Evolutionary conservation across 2,113 vertebrate genomes (phyloP).

Genomic region (Sphaerodactylus townsendi): DNA sequence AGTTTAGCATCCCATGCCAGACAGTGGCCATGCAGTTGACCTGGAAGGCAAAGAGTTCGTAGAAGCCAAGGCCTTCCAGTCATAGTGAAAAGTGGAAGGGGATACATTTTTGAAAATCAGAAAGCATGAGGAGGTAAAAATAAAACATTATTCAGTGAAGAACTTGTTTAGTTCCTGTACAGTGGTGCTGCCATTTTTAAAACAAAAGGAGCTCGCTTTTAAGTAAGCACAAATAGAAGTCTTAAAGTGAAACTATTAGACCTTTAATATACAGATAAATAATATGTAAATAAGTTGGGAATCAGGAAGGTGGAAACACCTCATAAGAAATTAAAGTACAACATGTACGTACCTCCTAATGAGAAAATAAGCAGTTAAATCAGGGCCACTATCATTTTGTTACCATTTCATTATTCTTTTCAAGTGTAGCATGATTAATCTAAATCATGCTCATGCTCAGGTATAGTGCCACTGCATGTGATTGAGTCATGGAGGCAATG

Average conservation of each 20-base stretch:
- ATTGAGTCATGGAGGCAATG: background rate
- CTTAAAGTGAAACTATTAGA: too few relatives aligned
- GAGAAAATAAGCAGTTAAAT: background rate
- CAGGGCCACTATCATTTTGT: background rate
- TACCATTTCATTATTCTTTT: background rate
- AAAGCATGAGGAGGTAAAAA: background rate
- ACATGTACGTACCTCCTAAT: background rate
- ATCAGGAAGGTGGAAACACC: background rate
- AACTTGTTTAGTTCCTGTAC: background rate
- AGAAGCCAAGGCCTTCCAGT: too few relatives aligned
- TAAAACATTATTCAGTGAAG: background rate
- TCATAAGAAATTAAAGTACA: background rate
- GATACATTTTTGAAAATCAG: too few relatives aligned
- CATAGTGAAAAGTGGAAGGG: too few relatives aligned
- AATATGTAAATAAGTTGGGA: background rate
- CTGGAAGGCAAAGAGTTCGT: too few relatives aligned
- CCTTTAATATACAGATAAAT: background rate
- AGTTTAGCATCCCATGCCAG: too few relatives aligned
- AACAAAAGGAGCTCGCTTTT: background rate
- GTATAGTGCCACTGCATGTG: background rate
- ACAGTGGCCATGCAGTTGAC: too few relatives aligned
- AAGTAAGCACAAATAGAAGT: background rate
- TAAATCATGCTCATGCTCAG: background rate
- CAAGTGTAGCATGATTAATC: background rate
- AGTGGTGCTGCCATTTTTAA: background rate